phyloP scores from a whole-genome alignment of 2,797 vertebrate genomes.

The Schizopygopsis malacanthus region DNA sequence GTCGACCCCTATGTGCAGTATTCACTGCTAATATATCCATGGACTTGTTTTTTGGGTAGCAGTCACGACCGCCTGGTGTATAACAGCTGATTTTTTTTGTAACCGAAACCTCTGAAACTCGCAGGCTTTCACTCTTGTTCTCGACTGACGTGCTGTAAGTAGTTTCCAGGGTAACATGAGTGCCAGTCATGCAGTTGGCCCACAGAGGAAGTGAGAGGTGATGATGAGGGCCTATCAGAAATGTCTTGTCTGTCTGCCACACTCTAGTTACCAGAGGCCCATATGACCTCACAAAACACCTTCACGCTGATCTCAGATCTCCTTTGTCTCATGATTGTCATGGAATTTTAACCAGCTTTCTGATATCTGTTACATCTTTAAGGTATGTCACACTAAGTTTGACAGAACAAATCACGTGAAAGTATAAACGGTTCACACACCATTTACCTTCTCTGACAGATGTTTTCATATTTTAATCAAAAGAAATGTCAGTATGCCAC shows the following conservation, averaged over 20 bases:
- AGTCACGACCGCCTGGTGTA: not conserved
- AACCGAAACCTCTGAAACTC: conserved; percentile 18
- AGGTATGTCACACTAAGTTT: not conserved
- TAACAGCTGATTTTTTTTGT: conserved; percentile 17
- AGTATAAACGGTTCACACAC: not conserved
- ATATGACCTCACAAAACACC: not conserved
- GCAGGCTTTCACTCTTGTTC: conserved; percentile 34
- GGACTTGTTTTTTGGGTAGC: not conserved
- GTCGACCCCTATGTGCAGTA: too few species aligned
- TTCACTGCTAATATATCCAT: not conserved
- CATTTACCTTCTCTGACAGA: not conserved
- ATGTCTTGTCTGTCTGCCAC: conserved; percentile 32
- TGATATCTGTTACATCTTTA: not conserved
- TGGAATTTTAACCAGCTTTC: not conserved
- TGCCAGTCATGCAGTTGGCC: conserved; percentile 14
- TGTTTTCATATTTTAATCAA: not conserved
- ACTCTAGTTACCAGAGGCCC: not conserved
- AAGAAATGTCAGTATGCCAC: not conserved
- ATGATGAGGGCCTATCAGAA: conserved; percentile 38
- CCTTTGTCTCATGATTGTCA: conserved; percentile 10
- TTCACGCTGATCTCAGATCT: not conserved
- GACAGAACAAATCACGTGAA: not conserved
- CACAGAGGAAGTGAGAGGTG: conserved; percentile 38
- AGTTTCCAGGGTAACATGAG: conserved; percentile 32
- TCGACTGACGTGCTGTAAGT: conserved; percentile 20